Base-by-base conservation (phyloP, 1,140 invertebrate species). In the Wiebesia pumilae region DNA sequence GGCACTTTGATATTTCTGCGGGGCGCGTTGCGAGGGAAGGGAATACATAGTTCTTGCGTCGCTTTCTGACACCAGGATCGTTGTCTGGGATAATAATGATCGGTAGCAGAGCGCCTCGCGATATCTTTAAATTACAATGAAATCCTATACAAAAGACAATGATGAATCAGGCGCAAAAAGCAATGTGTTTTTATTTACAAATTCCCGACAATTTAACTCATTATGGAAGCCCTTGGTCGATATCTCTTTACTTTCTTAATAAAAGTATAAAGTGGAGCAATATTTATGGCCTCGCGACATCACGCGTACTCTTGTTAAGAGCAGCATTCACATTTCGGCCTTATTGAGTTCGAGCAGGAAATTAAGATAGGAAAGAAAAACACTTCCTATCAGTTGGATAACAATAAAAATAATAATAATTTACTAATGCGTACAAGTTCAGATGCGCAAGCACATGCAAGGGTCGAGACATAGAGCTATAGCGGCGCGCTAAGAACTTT, bases 1-100 rank as follows among this genome's bases (percentile, higher is more conserved):
- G 71, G 35, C 54, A 33, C 73, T 84, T 84, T 79, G 54, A 75
- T 84, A 78, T 84, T 84, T 79, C 62, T 40, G 83, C 83, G 54
- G 51, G 19, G 51, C 51, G 9, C 12, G 1, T 71, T 6, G 35
- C 35, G 38, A 16, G 81, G 40, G 35, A 51, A 67, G 24, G 19
- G 62, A 24, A 33, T 21, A 35, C 62, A 14, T 14, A 62, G 54
- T 0, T 3, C 21, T 3, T 24, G 7, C 12, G 38, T 24, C 30
- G 71, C 71, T 75, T 19, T 75, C 35, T 10, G 71, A 69, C 67
- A 24, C 38, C 71, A 10, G 77, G 30, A 30, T 19, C 3, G 40
- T 58, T 12, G 27, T 21, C 14, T 24, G 35, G 33, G 67, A 54
- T 77, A 77, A 83, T 62, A 58, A 84, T 33, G 47, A 35, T 30